Evolutionary conservation across 1,140 invertebrate species (phyloP).

Genomic region (Brachionus asplanchnoidis): DNA sequence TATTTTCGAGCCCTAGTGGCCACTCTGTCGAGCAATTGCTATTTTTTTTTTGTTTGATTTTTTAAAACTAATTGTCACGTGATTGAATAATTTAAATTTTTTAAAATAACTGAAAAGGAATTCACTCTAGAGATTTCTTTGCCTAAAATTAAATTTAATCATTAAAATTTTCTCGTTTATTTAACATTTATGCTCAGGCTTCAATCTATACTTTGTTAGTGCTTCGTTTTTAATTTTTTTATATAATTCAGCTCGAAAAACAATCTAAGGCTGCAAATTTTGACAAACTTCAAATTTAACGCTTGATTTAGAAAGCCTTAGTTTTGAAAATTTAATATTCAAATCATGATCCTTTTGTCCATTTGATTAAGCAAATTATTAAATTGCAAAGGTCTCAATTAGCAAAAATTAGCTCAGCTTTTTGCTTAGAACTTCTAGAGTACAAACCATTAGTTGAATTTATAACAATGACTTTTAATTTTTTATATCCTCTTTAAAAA

Average conservation of each 20-base stretch:
- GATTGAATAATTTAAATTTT: not conserved
- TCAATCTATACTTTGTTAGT: not conserved
- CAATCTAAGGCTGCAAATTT: not conserved
- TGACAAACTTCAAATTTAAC: not conserved
- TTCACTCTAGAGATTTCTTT: not conserved
- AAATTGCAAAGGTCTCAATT: not conserved
- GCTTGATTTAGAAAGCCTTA: not conserved
- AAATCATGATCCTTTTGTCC: not conserved
- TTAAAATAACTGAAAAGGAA: not conserved
- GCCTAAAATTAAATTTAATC: not conserved
- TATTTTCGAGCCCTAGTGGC: not conserved
- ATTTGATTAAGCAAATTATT: not conserved
- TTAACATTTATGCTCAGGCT: not conserved
- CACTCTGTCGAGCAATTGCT: not conserved
- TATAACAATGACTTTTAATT: not conserved
- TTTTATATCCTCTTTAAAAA: not conserved
- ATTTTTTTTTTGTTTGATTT: not conserved
- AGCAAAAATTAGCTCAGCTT: not conserved
- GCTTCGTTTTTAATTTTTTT: not conserved
- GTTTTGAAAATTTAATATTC: not conserved
- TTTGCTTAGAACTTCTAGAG: not conserved
- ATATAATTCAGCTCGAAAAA: not conserved
- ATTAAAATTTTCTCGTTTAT: not conserved
- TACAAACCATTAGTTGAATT: not conserved
- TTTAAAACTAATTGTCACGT: not conserved